These are phyloP conservation scores for Anoplophora glabripennis DNA, from an alignment of 1,140 invertebrate species.

Conservation along the genomic window DNA sequence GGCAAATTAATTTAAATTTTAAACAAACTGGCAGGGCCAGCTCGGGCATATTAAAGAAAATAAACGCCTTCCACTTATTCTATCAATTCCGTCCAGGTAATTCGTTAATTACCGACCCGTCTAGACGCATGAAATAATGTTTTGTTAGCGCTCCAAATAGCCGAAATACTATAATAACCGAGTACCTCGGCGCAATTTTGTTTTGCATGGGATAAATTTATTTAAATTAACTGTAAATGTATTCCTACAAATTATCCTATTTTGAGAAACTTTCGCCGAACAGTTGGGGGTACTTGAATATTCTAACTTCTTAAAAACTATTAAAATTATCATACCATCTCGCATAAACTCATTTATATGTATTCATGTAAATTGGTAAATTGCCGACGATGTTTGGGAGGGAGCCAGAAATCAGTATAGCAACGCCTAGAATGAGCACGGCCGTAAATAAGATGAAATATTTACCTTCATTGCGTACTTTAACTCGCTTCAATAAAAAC, in stretches of 20 bases:
- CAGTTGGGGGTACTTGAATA: background rate
- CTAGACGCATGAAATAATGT: constrained; percentile 13
- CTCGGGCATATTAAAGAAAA: constrained; percentile 4
- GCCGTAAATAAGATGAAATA: too few relatives aligned
- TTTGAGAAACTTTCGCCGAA: background rate
- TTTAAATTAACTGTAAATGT: background rate
- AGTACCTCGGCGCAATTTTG: too few relatives aligned
- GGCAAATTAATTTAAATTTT: constrained; percentile 18
- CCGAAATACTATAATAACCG: too few relatives aligned
- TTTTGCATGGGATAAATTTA: background rate
- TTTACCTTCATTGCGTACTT: too few relatives aligned
- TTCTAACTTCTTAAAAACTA: constrained; percentile 15
- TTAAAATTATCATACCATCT: constrained; percentile 30
- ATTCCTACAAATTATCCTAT: constrained; percentile 4
- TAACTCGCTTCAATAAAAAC: too few relatives aligned
- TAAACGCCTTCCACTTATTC: constrained; percentile 19
- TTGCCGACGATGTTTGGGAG: constrained; percentile 8
- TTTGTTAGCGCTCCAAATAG: too few relatives aligned
- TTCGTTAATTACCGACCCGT: constrained; percentile 19
- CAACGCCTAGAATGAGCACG: too few relatives aligned
- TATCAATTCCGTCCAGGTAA: constrained; percentile 20
- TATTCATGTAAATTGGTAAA: constrained; percentile 28
- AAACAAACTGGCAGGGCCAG: constrained; percentile 13
- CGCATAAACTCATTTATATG: constrained; percentile 19
- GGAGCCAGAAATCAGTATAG: too few relatives aligned